These are phyloP conservation scores for Syngnathoides biaculeatus DNA, from an alignment of 2,113 vertebrate genomes.

Conservation along the genomic window DNA sequence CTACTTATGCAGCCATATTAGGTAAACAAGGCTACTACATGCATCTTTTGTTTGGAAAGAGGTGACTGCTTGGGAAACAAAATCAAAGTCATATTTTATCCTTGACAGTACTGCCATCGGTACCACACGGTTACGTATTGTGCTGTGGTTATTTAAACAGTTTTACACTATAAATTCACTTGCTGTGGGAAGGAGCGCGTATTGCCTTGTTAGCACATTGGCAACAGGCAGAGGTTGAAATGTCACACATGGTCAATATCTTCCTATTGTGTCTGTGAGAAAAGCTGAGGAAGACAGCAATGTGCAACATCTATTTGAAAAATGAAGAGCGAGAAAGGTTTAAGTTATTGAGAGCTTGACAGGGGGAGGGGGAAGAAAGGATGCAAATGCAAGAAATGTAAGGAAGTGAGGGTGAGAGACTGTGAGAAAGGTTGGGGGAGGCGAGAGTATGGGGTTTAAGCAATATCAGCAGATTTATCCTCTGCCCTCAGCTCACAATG, in stretches of 20 bases:
- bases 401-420: constrained; percentile 29
- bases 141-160: constrained; percentile 25
- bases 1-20: not conserved
- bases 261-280: constrained; percentile 48
- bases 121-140: constrained; percentile 11
- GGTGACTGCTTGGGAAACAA: constrained; percentile 4
- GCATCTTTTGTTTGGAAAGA: not conserved
- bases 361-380: not conserved
- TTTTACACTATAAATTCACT: constrained; percentile 34
- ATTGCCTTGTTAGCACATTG: constrained; percentile 67
- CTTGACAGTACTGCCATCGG: constrained; percentile 5
- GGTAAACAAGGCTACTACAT: not conserved
- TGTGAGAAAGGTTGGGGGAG: constrained; percentile 66
- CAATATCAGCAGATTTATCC: constrained; percentile 57
- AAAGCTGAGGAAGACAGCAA: constrained; percentile 34
- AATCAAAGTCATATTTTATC: constrained; percentile 3
- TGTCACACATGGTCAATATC: constrained; percentile 60
- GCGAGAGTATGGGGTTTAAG: constrained; percentile 46
- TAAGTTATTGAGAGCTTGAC: constrained; percentile 8
- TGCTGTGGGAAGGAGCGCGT: constrained; percentile 52
- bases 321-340: not conserved
- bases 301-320: constrained; percentile 14
- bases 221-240: constrained; percentile 59
- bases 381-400: constrained; percentile 10
- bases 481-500: constrained; percentile 20